Evolutionary conservation across 2,113 vertebrate species (phyloP), one percentile per base, ranked within the genome.

Genomic region (Hemiprocne comata): DNA sequence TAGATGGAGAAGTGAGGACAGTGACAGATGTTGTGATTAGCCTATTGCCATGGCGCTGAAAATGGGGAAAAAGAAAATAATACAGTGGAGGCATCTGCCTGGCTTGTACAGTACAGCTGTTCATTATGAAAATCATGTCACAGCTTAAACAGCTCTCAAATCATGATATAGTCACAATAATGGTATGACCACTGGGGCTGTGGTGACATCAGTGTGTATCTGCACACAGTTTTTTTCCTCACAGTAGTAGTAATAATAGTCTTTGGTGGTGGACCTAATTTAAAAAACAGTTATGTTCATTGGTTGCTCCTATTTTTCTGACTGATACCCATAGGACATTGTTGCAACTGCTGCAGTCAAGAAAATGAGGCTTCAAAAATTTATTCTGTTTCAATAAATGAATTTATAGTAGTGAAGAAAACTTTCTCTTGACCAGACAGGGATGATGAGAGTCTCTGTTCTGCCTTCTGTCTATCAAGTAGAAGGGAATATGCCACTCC

Each of bases 41-140:
- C 40, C n/a, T 60, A 3, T 70, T 89, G 81, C 72, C 31, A 42
- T 66, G 53, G 74, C 76, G 62, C 60, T 87, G 82, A 93, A 95
- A 85, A 89, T 58, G 48, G 89, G 54, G 34, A 70, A 67, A 69
- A 72, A 65, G 54, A 84, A 89, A 42, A 78, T 71, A 90, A 89
- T 85, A 67, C 61, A 84, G 85, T 70, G 40, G 78, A 82, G 74
- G 67, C 58, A 94, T 87, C 93, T 90, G 85, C 64, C 80, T 93
- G 61, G 25, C 33, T 85, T 82, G 33, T 73, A 58, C 9, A 14
- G 40, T 78, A 50, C 67, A 87, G 78, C 64, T 95, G 78, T 91
- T 92, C 31, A 72, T 82, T 70, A 87, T 42, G 79, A 90, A 95
- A 95, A 82, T 82, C 60, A 13, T 76, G 38, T 89, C 55, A 75